Percentiles rank a stretch among this genome's conserved stretches.
Evolutionary conservation across 2,888 invertebrate species (phyloP).

Genomic region (Syrista parreyssii): DNA sequence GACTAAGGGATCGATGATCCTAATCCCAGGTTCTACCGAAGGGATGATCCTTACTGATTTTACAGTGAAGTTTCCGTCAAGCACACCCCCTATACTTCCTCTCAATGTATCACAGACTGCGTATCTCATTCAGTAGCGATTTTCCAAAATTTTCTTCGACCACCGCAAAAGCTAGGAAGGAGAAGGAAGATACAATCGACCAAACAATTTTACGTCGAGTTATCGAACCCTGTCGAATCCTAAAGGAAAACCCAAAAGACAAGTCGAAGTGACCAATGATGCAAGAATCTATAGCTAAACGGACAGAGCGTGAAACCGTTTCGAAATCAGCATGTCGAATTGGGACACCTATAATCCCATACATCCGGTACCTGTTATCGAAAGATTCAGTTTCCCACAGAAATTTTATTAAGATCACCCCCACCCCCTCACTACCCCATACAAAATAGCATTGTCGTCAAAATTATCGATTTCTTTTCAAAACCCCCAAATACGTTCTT

Average conservation of each 20-base stretch:
- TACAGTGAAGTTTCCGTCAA: not conserved
- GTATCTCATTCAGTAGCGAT: conserved; percentile 4
- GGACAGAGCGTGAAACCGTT: conserved; percentile 41
- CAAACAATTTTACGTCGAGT: not conserved
- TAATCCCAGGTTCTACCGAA: conserved; percentile 31
- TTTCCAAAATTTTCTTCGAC: conserved; percentile 10
- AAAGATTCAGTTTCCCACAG: not conserved
- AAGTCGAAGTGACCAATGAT: conserved; percentile 22
- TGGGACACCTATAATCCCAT: conserved; percentile 43
- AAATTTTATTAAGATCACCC: not conserved
- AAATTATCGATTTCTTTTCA: not conserved
- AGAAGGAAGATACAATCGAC: not conserved
- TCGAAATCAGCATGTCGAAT: conserved; percentile 50
- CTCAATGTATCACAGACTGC: conserved; percentile 21
- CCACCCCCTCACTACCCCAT: not conserved
- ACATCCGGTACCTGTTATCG: conserved; percentile 57
- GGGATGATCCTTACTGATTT: conserved; percentile 3
- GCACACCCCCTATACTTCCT: conserved; percentile 2
- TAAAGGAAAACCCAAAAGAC: not conserved
- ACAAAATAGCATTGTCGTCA: not conserved
- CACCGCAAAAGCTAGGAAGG: conserved; percentile 1
- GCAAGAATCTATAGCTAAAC: conserved; percentile 19
- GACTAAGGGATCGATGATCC: conserved; percentile 32
- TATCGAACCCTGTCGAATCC: not conserved
- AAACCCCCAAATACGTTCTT: too few species aligned